phyloP scores from a whole-genome alignment of 1,140 invertebrate genomes.

The Metopolophium dirhodum region DNA sequence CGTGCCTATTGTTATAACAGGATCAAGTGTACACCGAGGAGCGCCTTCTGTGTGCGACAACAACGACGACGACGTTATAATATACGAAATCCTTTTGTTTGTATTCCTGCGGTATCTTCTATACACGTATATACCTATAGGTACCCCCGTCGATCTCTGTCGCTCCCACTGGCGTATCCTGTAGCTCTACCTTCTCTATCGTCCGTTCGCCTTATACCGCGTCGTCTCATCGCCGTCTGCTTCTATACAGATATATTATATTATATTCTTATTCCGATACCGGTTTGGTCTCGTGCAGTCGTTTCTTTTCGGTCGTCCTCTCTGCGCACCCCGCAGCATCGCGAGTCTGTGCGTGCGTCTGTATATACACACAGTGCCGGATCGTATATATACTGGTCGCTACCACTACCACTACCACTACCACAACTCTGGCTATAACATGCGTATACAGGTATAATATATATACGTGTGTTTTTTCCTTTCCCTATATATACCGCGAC shows the following conservation, averaged over 20 bases:
- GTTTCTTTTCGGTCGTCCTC: conserved; percentile 33
- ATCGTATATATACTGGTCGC: background rate
- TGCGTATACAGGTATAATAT: background rate
- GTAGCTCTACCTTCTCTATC: background rate
- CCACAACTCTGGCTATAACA: background rate
- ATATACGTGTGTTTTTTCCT: background rate
- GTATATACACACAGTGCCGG: background rate
- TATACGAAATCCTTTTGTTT: conserved; percentile 53
- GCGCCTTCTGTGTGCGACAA: conserved; percentile 34
- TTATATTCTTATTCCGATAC: conserved; percentile 18
- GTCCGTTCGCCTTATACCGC: background rate
- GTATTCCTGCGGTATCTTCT: conserved; percentile 25
- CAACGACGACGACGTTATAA: conserved; percentile 32
- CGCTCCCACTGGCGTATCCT: background rate
- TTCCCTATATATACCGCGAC: background rate
- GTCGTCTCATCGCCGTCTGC: background rate
- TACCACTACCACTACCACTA: background rate
- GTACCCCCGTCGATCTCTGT: background rate
- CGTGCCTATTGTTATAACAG: conserved; percentile 51
- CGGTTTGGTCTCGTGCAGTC: conserved; percentile 37
- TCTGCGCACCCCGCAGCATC: background rate
- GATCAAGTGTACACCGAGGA: conserved; percentile 21
- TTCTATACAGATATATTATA: background rate
- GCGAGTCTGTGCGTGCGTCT: background rate
- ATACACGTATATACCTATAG: too few relatives aligned